Conservation (phyloP, 1,140 invertebrate species). For the Drosophila ogumai region DNA sequence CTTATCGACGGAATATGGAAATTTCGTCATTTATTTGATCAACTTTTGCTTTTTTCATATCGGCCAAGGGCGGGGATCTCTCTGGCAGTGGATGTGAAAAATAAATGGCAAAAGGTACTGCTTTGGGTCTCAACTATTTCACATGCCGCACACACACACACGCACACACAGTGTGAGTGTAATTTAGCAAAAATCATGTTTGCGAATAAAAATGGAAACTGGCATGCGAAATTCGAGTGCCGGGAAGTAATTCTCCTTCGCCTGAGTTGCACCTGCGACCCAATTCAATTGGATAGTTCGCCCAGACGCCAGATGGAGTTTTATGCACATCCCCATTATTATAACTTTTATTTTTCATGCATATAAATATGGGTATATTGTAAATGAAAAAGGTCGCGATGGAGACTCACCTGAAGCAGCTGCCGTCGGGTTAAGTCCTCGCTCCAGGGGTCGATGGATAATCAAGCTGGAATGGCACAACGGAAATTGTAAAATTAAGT, state of each 20-base stretch:
- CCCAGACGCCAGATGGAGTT: constrained; percentile 36
- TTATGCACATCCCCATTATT: constrained; percentile 61
- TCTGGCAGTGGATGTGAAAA: constrained; percentile 36
- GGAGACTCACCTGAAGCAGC: constrained; percentile 65
- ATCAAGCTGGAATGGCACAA: constrained; percentile 56
- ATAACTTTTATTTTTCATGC: constrained; percentile 47
- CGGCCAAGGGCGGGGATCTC: constrained; percentile 22
- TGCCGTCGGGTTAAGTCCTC: constrained; percentile 26
- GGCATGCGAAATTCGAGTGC: constrained; percentile 31
- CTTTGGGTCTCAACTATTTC: constrained; percentile 66
- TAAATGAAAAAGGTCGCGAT: neutral
- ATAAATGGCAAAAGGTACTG: constrained; percentile 78
- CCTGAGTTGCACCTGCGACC: constrained; percentile 65
- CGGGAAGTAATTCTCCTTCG: constrained; percentile 8
- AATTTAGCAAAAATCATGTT: constrained; percentile 82
- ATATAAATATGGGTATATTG: constrained; percentile 10
- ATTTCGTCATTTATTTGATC: constrained; percentile 82
- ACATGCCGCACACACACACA: constrained; percentile 58
- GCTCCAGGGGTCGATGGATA: constrained; percentile 34
- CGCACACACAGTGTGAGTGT: constrained; percentile 27
- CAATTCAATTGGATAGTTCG: constrained; percentile 68
- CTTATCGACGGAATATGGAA: constrained; percentile 80
- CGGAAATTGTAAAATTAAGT: neutral
- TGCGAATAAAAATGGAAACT: constrained; percentile 70
- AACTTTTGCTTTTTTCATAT: constrained; percentile 80